These are phyloP conservation scores for Orthosia gothica DNA, from an alignment of 2,888 invertebrate genomes.

Conservation along the genomic window DNA sequence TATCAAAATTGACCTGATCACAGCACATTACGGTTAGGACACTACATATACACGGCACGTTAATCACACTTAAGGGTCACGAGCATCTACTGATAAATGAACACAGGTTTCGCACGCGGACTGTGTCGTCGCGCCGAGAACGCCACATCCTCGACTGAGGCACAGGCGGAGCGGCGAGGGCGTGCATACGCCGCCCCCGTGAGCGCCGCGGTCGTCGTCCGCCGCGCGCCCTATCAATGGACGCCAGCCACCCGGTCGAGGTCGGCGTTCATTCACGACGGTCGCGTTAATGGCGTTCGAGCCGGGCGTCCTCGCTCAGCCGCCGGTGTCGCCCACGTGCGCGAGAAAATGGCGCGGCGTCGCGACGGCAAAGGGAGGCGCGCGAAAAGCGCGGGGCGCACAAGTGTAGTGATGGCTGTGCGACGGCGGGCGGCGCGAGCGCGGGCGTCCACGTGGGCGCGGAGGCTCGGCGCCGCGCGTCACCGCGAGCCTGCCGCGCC, in stretches of 20 bases:
- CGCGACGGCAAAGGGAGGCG: conserved; percentile 88
- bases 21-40: conserved; percentile 86
- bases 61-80: conserved; percentile 80
- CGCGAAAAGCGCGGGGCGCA: conserved; percentile 89
- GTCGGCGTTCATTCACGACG: conserved; percentile 91
- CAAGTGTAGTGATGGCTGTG: conserved; percentile 85
- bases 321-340: conserved; percentile 89
- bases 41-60: conserved; percentile 79
- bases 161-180: conserved; percentile 88
- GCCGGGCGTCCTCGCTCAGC: conserved; percentile 86
- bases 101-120: conserved; percentile 89
- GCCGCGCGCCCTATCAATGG: conserved; percentile 89
- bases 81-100: conserved; percentile 88
- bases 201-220: conserved; percentile 86
- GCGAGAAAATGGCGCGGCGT: conserved; percentile 91
- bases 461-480: conserved; percentile 87
- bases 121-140: conserved; percentile 88
- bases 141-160: conserved; percentile 92
- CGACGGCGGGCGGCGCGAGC: conserved; percentile 78
- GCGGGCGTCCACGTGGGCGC: conserved; percentile 84
- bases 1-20: conserved; percentile 88
- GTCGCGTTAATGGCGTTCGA: conserved; percentile 88
- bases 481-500: conserved; percentile 66
- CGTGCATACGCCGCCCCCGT: conserved; percentile 89
- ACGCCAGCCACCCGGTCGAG: conserved; percentile 88